phyloP scores from a whole-genome alignment of 2,888 invertebrate species.

The Apodemia zela region DNA sequence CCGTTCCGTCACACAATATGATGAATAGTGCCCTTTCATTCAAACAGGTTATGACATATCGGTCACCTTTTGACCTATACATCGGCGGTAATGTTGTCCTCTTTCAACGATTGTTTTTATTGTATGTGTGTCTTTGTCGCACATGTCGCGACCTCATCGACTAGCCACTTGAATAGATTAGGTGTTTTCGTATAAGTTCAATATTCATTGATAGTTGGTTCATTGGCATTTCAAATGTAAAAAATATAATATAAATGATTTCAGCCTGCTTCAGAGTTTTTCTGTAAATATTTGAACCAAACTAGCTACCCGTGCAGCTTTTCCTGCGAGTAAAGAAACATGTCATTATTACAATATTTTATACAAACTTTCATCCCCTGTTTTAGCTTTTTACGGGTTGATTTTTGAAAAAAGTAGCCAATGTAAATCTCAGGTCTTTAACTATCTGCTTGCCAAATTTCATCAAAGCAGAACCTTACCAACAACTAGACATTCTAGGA shows the following conservation, averaged over 20 bases:
- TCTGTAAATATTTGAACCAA: neutral
- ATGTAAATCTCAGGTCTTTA: too few species aligned
- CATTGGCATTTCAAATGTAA: conserved; percentile 70
- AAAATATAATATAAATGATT: conserved; percentile 26
- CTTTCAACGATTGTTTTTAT: conserved; percentile 48
- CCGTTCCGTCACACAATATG: conserved; percentile 45
- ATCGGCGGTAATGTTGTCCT: conserved; percentile 54
- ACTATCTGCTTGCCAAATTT: too few species aligned
- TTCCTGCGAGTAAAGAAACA: too few species aligned
- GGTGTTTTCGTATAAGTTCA: conserved; percentile 75
- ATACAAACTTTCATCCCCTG: too few species aligned
- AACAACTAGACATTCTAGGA: too few species aligned
- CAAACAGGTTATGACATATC: conserved; percentile 79
- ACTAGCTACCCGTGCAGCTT: too few species aligned
- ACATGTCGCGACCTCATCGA: conserved; percentile 69
- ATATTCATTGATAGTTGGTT: conserved; percentile 75
- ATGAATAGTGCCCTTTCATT: conserved; percentile 53
- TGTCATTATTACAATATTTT: too few species aligned
- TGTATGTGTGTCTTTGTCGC: conserved; percentile 55
- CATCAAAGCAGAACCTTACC: too few species aligned
- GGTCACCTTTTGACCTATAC: conserved; percentile 73
- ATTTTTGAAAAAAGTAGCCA: too few species aligned
- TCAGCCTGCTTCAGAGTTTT: neutral
- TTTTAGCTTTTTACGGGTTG: too few species aligned
- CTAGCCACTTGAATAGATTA: conserved; percentile 79